A percentile compares a stretch with the other conserved stretches of the same genome.
These are phyloP conservation scores for Drosophila cognata DNA, from an alignment of 2,888 invertebrate species.

Conservation along the genomic window DNA sequence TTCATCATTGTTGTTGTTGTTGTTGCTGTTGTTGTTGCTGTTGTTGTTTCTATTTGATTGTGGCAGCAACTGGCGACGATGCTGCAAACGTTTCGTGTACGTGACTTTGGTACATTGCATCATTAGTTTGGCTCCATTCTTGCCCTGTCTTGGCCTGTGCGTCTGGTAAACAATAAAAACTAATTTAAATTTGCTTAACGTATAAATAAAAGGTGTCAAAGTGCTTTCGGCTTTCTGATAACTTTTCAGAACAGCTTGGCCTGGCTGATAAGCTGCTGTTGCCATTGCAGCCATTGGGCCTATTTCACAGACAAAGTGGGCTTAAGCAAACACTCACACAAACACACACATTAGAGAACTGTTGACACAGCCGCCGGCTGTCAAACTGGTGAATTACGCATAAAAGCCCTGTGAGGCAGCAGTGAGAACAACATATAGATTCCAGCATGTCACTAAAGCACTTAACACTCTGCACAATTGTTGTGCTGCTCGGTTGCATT, in stretches of 20 bases:
- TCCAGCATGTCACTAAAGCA: slow-evolving; percentile 61
- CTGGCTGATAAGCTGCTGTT: slow-evolving; percentile 42
- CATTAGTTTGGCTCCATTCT: slow-evolving; percentile 61
- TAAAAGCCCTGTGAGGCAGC: slow-evolving; percentile 47
- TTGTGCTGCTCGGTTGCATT: slow-evolving; percentile 48
- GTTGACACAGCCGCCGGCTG: slow-evolving; percentile 55
- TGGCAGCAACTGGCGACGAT: slow-evolving; percentile 61
- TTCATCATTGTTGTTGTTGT: slow-evolving; percentile 24
- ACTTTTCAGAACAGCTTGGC: slow-evolving; percentile 36
- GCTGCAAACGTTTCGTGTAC: slow-evolving; percentile 58
- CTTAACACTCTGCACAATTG: slow-evolving; percentile 47
- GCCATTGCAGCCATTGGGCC: slow-evolving; percentile 39
- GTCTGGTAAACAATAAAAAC: slow-evolving; percentile 73
- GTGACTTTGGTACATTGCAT: slow-evolving; percentile 74
- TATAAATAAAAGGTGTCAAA: slow-evolving; percentile 75
- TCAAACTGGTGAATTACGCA: slow-evolving; percentile 18
- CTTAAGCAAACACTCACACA: slow-evolving; percentile 22
- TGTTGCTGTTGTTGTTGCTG: slow-evolving; percentile 18
- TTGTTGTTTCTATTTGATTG: slow-evolving; percentile 45
- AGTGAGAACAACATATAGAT: slow-evolving; percentile 47
- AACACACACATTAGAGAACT: slow-evolving; percentile 21
- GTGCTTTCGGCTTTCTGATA: slow-evolving; percentile 56
- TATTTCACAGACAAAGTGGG: slow-evolving; percentile 44
- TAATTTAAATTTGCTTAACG: slow-evolving; percentile 78
- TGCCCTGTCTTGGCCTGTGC: slow-evolving; percentile 25